Evolutionary conservation across 1,140 invertebrate species (phyloP), one percentile per base, ranked within the genome.

Genomic region (Drosophila malerkotliana): DNA sequence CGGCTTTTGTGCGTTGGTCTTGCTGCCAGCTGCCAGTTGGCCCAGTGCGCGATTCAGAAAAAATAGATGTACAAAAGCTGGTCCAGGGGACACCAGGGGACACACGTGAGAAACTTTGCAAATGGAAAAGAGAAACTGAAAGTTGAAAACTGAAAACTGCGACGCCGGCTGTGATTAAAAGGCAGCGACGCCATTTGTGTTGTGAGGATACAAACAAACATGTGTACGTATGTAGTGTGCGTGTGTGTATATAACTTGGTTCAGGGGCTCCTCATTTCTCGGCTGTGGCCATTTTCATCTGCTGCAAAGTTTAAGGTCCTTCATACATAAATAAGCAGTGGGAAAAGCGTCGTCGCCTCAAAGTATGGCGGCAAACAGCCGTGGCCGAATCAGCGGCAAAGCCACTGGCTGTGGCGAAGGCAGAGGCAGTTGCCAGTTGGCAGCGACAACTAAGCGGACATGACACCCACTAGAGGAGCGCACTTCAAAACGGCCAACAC

Each of bases 321-420:
- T 87, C 83, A 87, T 87, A 87, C 82, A 87, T 87, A 87, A 87
- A 87, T 88, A 87, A 87, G 82, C 71, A 87, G 83, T 87, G 82
- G 77, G 73, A 53, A 76, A 55, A 57, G 73, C 80, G 73, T 77
- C 78, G 73, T 82, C 74, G 78, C 79, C 69, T 87, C 83, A 85
- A 85, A 85, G 82, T 67, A 68, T 44, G 71, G 63, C 56, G 63
- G 79, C 63, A 80, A 82, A 58, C 62, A 77, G 58, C 58, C 72
- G 32, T 39, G 24, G 44, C 15, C 34, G 21, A 30, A 59, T 21
- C 37, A 28, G 41, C 9, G 32, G 32, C 55, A 58, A 37, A 37
- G 34, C 34, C 34, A 37, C 34, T 37, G 34, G 34, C 34, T 12
- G 34, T 3, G 34, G 34, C 34, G 18, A 18, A 18, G 18, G 26